Conservation (phyloP, 2,888 invertebrate species). For the Cryptophagus acutangulus region DNA sequence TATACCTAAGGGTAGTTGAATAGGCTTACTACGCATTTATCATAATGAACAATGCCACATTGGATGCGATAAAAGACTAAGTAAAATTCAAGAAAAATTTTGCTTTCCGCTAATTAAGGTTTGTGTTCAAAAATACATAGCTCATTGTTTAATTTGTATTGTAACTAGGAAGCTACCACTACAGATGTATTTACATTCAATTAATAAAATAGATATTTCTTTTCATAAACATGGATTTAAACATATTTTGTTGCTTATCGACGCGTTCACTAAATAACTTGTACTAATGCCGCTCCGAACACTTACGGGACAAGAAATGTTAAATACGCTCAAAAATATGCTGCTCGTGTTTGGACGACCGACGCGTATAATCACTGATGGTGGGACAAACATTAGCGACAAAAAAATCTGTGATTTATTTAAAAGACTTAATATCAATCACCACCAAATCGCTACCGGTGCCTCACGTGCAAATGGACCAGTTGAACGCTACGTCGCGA, state of each 20-base stretch:
- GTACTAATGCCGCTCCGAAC: slow-evolving; percentile 13
- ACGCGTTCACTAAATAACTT: slow-evolving; percentile 17
- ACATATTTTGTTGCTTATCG: slow-evolving; percentile 11
- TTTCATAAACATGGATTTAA: too few relatives aligned
- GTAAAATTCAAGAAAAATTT: slow-evolving; percentile 26
- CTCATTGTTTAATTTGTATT: slow-evolving; percentile 11
- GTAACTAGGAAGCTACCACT: slow-evolving; percentile 15
- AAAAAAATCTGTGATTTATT: slow-evolving; percentile 3
- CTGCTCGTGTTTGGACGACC: slow-evolving; percentile 23
- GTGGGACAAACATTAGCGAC: slow-evolving; percentile 10
- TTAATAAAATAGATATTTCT: too few relatives aligned
- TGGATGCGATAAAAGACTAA: slow-evolving; percentile 35
- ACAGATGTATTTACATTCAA: slow-evolving; percentile 19
- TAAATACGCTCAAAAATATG: slow-evolving; percentile 17
- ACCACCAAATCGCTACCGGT: slow-evolving; percentile 5
- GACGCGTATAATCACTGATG: slow-evolving; percentile 9
- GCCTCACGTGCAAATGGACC: slow-evolving; percentile 37
- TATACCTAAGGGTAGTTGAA: slow-evolving; percentile 35
- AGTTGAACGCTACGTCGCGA: slow-evolving; percentile 35
- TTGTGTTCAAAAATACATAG: slow-evolving; percentile 27
- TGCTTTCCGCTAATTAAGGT: slow-evolving; percentile 20
- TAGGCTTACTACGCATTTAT: slow-evolving; percentile 20
- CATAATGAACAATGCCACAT: slow-evolving; percentile 44
- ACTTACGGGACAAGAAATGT: slow-evolving; percentile 19
- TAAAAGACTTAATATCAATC: slow-evolving; percentile 3